Evolutionary conservation across 2,797 vertebrate genomes (phyloP), one percentile per base, ranked within the genome.

Genomic region (Spinus olivaceus): DNA sequence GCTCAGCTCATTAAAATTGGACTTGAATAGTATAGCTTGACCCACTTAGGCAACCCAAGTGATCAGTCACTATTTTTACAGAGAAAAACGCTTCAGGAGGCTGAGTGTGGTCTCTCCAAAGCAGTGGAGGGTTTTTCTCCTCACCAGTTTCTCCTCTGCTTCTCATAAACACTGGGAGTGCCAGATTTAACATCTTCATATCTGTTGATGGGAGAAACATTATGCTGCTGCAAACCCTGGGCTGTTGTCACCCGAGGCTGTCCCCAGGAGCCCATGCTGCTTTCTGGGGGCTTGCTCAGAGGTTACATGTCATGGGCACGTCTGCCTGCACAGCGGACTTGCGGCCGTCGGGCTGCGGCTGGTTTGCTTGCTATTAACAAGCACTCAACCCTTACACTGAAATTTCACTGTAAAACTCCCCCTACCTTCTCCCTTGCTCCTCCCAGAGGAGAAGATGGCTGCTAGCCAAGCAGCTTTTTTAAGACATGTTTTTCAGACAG

Each of bases 331-430:
- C 44, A 19, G 39, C 12, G 30, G 23, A 14, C 35, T 66, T 4
- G 1, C 0, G 6, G 24, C 33, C 1, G 0, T 21, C 4, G 8
- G 35, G 14, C 25, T 37, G 16, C 6, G 19, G 41, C 37, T 57
- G 32, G 14, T 57, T 41, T 33, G 10, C 23, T 23, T 39, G 35
- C 9, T 54, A 86, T 37, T 76, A 72, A 54, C 0, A 0, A 74
- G 21, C 39, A 42, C 32, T 60, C 27, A 47, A 56, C 64, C 7
- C 14, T 67, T 44, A 15, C 0, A 3, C 30, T 67, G 41, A 46
- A 35, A 47, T 46, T 57, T 49, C 74, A 28, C 56, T 49, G 61
- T 22, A 67, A 77, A 50, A 0, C 19, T 77, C 8, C 67, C 41
- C 14, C n/a, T 66, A 12, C 20, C 33, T 86, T 42, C 71, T 67